Evolutionary conservation across 23 tunicate genomes (phyloP), one percentile per base, ranked within the genome.

Genomic region (Diplosoma virens): DNA sequence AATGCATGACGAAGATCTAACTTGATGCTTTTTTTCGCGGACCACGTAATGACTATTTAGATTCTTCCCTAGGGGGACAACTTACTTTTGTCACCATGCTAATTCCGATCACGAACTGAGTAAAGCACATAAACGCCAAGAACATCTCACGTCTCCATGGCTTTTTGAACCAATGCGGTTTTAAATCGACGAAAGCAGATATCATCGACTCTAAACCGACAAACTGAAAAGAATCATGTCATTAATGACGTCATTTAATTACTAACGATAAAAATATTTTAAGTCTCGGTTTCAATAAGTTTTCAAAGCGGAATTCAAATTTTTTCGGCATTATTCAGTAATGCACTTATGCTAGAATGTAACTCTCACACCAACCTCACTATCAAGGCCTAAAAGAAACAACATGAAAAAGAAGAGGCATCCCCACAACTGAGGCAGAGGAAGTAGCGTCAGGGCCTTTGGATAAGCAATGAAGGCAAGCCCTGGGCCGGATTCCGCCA

Each of bases 381-480:
- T 87, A 73, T 91, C 97, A 61, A 91, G 50, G 16, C 97, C 97
- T 5, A 91, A 83, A 25, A 91, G 75, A 58, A 91, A 91, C 70
- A 91, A 31, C 97, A 91, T 91, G 58, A 91, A 85, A 74, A 91
- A 91, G 59, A 91, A 91, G 3, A 86, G 71, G 48, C 91, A 88
- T 1, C 93, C 97, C 97, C 97, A 91, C 21, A 91, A 67, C 69
- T 91, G 97, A 0, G 97, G 97, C 80, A 81, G 70, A 20, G 97
- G 97, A 48, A 91, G 59, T 21, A 91, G 67, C 1, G 97, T 87
- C 22, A 91, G 78, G 3, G 97, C 97, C 75, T 87, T 80, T 2
- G 97, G 97, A 70, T 91, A 91, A 28, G 97, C 97, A 28, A 91
- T 91, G 64, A 91, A 91, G 6, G 97, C 97, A 0, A 91, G 80